These are phyloP conservation scores for Acrocera orbiculus DNA, from an alignment of 2,888 invertebrate genomes.

Conservation along the genomic window DNA sequence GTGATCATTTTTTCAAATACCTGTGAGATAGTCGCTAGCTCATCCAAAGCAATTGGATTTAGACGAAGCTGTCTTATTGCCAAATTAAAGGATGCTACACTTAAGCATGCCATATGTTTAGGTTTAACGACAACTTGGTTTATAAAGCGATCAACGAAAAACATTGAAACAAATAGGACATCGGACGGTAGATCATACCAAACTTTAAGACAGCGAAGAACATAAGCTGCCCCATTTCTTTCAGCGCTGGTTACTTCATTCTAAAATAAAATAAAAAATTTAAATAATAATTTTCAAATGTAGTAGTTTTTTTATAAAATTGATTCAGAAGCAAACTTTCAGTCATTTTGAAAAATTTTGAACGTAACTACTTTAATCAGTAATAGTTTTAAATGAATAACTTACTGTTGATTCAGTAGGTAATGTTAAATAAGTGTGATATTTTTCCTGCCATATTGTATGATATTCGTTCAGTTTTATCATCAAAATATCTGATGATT, in stretches of 20 bases:
- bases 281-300: not conserved
- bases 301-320: not conserved
- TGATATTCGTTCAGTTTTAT: slow-evolving; percentile 48
- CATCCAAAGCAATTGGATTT: slow-evolving; percentile 42
- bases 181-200: slow-evolving; percentile 71
- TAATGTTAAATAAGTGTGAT: slow-evolving; percentile 47
- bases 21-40: slow-evolving; percentile 43
- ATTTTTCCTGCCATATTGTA: slow-evolving; percentile 47
- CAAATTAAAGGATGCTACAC: slow-evolving; percentile 69
- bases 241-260: slow-evolving; percentile 58
- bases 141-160: slow-evolving; percentile 63
- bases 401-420: slow-evolving; percentile 45
- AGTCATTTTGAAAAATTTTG: no score
- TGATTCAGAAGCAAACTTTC: not conserved
- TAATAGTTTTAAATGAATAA: slow-evolving; percentile 2
- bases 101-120: slow-evolving; percentile 76
- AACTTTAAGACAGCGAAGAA: slow-evolving; percentile 62
- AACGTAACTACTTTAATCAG: no score
- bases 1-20: slow-evolving; percentile 17
- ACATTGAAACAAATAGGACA: slow-evolving; percentile 59
- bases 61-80: slow-evolving; percentile 50
- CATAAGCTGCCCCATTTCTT: slow-evolving; percentile 64
- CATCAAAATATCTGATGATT: slow-evolving; percentile 32
- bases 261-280: slow-evolving; percentile 14
- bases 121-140: slow-evolving; percentile 66